These are phyloP conservation scores for Colossoma macropomum DNA, from an alignment of 2,113 vertebrate genomes.

Conservation along the genomic window DNA sequence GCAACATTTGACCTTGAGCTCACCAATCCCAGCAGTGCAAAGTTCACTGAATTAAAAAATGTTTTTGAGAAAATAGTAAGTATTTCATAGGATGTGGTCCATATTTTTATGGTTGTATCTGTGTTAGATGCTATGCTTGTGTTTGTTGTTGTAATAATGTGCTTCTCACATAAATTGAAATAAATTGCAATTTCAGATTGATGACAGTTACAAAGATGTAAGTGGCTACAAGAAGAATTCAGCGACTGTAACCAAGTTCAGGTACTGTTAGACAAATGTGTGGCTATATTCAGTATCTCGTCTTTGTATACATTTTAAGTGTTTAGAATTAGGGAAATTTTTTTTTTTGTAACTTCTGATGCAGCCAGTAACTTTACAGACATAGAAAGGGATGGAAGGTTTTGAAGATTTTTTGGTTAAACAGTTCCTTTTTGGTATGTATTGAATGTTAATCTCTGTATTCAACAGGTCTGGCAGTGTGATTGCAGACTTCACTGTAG, in stretches of 20 bases:
- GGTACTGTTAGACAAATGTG: conserved; percentile 33
- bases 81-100: too few relatives aligned
- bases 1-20: conserved; percentile 32
- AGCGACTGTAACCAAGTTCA: conserved; percentile 29
- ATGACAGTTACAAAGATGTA: neutral
- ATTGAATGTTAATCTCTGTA: neutral
- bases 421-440: neutral
- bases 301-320: neutral
- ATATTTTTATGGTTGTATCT: too few relatives aligned
- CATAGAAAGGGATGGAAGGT: too few relatives aligned
- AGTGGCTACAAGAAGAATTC: neutral
- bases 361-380: too few relatives aligned
- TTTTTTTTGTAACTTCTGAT: neutral
- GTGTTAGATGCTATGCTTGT: neutral
- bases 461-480: conserved; percentile 49
- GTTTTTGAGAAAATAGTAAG: conserved; percentile 34
- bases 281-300: neutral
- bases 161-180: neutral
- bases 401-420: neutral
- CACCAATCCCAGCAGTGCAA: conserved; percentile 1
- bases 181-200: conserved; percentile 30
- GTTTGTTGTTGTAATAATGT: neutral
- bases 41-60: conserved; percentile 20
- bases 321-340: neutral
- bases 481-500: conserved; percentile 42